Evolutionary conservation across 2,113 vertebrate genomes (phyloP).

Genomic region (rat (Rattus norvegicus)): GRCr8 NC_086021.1:94731501-94732000

Average conservation of each 20-base stretch:
- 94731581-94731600: not conserved
- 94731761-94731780: not conserved
- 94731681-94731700: not conserved
- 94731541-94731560: not conserved
- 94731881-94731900: not conserved
- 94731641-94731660: not conserved
- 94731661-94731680: not conserved
- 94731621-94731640: not conserved
- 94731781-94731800: not conserved
- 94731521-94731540: not conserved
- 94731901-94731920: not conserved
- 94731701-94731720: too few species aligned
- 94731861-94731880: not conserved
- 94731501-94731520: fast-evolving
- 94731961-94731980: not conserved
- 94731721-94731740: not conserved
- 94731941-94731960: not conserved
- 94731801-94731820: not conserved
- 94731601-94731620: not conserved
- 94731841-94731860: not conserved
- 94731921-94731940: too few species aligned
- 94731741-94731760: not conserved
- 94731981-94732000: not conserved
- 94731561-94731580: not conserved
- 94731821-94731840: not conserved